Evolutionary conservation across 1,140 invertebrate genomes (phyloP), one percentile per base, ranked within the genome.

Genomic region (Hestina assimilis): DNA sequence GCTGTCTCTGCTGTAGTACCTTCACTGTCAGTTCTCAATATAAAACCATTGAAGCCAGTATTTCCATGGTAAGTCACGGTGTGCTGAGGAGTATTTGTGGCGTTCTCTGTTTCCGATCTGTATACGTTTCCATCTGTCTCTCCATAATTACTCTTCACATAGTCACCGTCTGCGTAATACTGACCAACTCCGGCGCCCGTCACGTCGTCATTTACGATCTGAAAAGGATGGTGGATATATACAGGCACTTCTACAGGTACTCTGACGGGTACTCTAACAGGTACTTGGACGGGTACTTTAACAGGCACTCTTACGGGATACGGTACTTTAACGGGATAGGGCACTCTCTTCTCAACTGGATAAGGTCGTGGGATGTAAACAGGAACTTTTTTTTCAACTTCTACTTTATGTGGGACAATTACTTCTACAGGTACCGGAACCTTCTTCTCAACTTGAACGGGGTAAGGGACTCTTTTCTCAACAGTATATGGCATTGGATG

Each of bases 311-410:
- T 84, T 1, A 89, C 87, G 5, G 83, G 82, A 64, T 88, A 89
- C 2, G 90, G 89, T 8, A 90, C 89, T 63, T 82, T 90, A 35
- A 93, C 92, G 0, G 90, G 90, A 45, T 89, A 88, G 0, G 92
- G 92, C 2, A 93, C 90, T 19, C 89, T 90, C 69, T 93, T 93
- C 64, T 93, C 92, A 0, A 94, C 89, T 0, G 92, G 89, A 66
- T 91, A 92, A n/a, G 92, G 92, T 12, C 90, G 91, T 0, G 90
- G 89, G 2, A 91, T 66, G 48, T 86, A 84, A 38, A 89, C 75
- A 0, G 92, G 92, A 1, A 92, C 90, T 66, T 89, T 91, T 69
- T 91, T 92, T 59, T 93, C 92, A 0, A 93, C 91, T 58, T 85
- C 78, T 4, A 87, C 82, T 54, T 69, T 78, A 24, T 89, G 80